Evolutionary conservation across 2,113 vertebrate genomes (phyloP).

Genomic region (Pyxicephalus adspersus): DNA sequence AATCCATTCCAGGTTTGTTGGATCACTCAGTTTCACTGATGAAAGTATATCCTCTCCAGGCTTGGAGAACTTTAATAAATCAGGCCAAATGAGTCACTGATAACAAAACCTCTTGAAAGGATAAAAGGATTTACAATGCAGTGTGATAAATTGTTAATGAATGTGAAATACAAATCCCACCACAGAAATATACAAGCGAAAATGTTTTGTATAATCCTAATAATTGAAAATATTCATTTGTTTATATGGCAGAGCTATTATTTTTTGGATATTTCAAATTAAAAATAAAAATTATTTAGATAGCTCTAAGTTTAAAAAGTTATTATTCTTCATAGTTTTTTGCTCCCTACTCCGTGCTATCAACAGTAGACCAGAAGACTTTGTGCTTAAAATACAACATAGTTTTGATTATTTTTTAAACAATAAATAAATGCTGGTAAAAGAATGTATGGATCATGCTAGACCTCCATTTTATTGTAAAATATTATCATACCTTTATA

Average conservation of each 20-base stretch:
- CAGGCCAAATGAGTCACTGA: no score
- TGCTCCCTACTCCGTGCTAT: constrained; percentile 61
- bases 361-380: constrained; percentile 61
- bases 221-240: neutral
- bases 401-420: constrained; percentile 65
- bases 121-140: no score
- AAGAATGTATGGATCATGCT: constrained; percentile 61
- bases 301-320: constrained; percentile 52
- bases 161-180: neutral
- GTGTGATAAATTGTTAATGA: neutral
- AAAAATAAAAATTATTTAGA: constrained; percentile 2
- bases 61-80: no score
- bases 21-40: no score
- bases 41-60: no score
- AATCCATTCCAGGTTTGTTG: no score
- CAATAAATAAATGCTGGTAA: constrained; percentile 59
- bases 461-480: constrained; percentile 40
- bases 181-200: constrained; percentile 11
- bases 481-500: neutral
- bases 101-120: no score
- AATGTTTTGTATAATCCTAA: neutral
- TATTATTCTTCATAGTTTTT: constrained; percentile 58
- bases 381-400: constrained; percentile 64
- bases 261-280: constrained; percentile 47
- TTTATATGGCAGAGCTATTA: neutral